Percentiles rank a stretch among this genome's conserved stretches.
phyloP scores from a whole-genome alignment of 2,888 invertebrate species.

The Diaperis boleti region DNA sequence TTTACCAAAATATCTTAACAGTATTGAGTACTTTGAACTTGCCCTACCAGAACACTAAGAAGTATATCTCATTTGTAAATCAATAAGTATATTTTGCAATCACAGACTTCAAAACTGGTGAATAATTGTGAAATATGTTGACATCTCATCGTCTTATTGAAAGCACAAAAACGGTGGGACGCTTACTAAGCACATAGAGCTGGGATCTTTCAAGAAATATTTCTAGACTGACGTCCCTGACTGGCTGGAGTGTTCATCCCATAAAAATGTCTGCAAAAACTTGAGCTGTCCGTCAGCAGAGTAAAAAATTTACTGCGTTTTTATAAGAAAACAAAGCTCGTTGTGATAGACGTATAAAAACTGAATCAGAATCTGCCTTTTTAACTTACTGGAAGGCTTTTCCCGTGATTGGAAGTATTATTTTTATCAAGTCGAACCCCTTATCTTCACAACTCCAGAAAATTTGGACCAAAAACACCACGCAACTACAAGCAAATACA shows the following conservation, averaged over 20 bases:
- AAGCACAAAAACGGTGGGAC: slow-evolving; percentile 10
- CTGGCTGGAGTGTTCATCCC: slow-evolving; percentile 23
- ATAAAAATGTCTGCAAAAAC: slow-evolving; percentile 29
- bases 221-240: slow-evolving; percentile 6
- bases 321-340: slow-evolving; percentile 23
- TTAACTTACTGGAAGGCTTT: slow-evolving; percentile 1
- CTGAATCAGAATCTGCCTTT: slow-evolving; percentile 15
- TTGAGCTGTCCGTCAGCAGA: slow-evolving; percentile 24
- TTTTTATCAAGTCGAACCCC: neutral
- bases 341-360: slow-evolving; percentile 25
- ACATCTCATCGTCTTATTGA: too few relatives aligned
- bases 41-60: too few relatives aligned
- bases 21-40: too few relatives aligned
- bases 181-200: slow-evolving; percentile 8
- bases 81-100: too few relatives aligned
- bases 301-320: slow-evolving; percentile 29
- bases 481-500: slow-evolving; percentile 33
- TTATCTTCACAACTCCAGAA: too few relatives aligned
- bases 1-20: too few relatives aligned
- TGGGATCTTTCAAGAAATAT: too few relatives aligned
- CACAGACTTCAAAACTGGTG: too few relatives aligned
- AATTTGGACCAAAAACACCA: too few relatives aligned
- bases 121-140: too few relatives aligned
- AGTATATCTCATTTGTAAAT: too few relatives aligned
- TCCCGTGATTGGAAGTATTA: neutral